These are phyloP conservation scores for Chelonia mydas DNA, from an alignment of 2,797 vertebrate genomes.

Conservation along the genomic window DNA sequence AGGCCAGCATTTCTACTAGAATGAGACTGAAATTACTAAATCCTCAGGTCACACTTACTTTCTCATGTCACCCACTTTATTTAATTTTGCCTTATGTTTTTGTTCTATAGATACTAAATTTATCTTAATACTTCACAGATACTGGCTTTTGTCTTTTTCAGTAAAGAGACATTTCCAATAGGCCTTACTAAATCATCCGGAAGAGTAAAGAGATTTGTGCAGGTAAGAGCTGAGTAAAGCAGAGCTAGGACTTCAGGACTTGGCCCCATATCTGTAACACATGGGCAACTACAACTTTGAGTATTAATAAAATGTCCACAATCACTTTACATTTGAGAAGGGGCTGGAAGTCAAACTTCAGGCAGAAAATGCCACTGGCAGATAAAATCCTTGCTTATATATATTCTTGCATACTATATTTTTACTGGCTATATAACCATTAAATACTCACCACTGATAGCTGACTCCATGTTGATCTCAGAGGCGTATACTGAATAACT, in stretches of 20 bases:
- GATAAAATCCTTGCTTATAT: background rate
- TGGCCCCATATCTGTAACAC: background rate
- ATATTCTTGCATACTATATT: background rate
- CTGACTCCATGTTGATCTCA: constrained; percentile 94
- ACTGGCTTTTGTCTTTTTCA: background rate
- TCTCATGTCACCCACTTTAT: background rate
- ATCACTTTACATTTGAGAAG: background rate
- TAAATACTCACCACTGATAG: constrained; percentile 89
- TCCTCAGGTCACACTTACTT: background rate
- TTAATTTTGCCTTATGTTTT: background rate
- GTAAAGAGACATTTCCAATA: background rate
- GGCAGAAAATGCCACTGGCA: background rate
- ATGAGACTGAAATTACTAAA: background rate
- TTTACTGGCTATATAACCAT: background rate
- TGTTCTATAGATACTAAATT: background rate
- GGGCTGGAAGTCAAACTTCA: background rate
- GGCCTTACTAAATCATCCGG: background rate
- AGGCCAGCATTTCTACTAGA: background rate
- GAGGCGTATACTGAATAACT: constrained; percentile 89
- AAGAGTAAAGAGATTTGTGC: background rate
- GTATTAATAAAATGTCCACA: background rate
- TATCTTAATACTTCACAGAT: background rate
- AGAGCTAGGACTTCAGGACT: background rate
- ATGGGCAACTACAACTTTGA: background rate
- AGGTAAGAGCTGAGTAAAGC: background rate